Base-by-base conservation (phyloP, 2,113 vertebrate species). In the Hydrolagus affinis region DNA sequence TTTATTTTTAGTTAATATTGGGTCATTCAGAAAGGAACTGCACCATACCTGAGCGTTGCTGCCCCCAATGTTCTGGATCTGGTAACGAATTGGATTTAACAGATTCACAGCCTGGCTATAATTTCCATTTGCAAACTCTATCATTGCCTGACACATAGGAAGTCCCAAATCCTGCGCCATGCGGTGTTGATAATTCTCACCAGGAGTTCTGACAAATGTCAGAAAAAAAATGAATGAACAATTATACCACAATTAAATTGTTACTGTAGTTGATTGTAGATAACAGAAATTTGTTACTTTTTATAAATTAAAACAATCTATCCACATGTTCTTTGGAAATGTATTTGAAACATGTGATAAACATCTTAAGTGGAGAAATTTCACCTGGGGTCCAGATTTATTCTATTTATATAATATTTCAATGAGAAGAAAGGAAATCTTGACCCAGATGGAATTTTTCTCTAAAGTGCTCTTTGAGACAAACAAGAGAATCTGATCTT, bases 1-100 rank as follows among this genome's bases (percentile, higher is more conserved):
- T 44, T 44, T 6, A 44, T 44, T 44, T 62, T 14, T 15, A 4
- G n/a, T 56, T 71, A 19, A 71, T 59, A 0, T 17, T 44, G 11
- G 68, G 9, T 70, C 19, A 11, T 64, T n/a, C 11, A 60, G 69
- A 59, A 23, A 70, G 56, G 23, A 60, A 9, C n/a, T 25, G 32
- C 23, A 30, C 15, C 57, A 3, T 88, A 99, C 98, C 95, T 99
- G 97, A 32, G 98, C 97, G 0, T 97, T 94, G 69, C 97, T 99
- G 89, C 97, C 97, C 62, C 98, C 98, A 0, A 97, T 86, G 10
- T 88, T 70, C 0, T 90, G 73, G 0, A 96, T 8, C 0, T 86
- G 88, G 86, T 98, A 96, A 87, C 95, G 95, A 64, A 99, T 87
- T 4, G 97, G 97, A 87, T 94, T 89, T 0, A 99, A 92, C 0